A percentile compares a stretch with the other conserved stretches of the same genome.
Conservation (phyloP, 2,888 invertebrate genomes). For the Thera britannica region DNA sequence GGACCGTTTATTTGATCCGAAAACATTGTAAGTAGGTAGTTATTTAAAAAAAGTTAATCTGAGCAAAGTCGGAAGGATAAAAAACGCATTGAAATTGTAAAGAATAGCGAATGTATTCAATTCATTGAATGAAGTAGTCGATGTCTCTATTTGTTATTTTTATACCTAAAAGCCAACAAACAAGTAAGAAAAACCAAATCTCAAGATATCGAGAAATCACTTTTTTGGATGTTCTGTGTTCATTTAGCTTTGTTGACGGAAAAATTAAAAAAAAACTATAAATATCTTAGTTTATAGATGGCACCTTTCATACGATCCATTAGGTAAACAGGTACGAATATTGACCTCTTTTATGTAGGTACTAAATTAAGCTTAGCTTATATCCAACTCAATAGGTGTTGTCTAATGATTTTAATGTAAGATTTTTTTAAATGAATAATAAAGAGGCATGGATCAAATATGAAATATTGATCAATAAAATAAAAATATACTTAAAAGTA, state of each 20-base stretch:
- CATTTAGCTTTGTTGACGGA: too few relatives aligned
- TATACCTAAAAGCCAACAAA: slow-evolving; percentile 6
- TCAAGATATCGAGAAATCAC: background rate
- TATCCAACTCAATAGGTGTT: too few relatives aligned
- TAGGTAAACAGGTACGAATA: too few relatives aligned
- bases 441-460: too few relatives aligned
- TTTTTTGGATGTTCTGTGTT: background rate
- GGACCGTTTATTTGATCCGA: slow-evolving; percentile 58
- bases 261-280: too few relatives aligned
- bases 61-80: background rate
- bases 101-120: background rate
- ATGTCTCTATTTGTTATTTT: slow-evolving; percentile 9
- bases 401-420: too few relatives aligned
- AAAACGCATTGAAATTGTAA: background rate
- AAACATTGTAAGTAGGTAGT: slow-evolving; percentile 25
- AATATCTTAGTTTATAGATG: too few relatives aligned
- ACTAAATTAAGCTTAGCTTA: too few relatives aligned
- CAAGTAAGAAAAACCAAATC: background rate
- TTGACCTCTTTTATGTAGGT: too few relatives aligned
- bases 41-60: background rate
- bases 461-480: background rate
- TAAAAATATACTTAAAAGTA: background rate
- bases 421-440: too few relatives aligned
- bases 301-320: too few relatives aligned
- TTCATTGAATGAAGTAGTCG: slow-evolving; percentile 5